Evolutionary conservation across 1,140 invertebrate genomes (phyloP).

Genomic region (Pseudomyrmex sp.): DNA sequence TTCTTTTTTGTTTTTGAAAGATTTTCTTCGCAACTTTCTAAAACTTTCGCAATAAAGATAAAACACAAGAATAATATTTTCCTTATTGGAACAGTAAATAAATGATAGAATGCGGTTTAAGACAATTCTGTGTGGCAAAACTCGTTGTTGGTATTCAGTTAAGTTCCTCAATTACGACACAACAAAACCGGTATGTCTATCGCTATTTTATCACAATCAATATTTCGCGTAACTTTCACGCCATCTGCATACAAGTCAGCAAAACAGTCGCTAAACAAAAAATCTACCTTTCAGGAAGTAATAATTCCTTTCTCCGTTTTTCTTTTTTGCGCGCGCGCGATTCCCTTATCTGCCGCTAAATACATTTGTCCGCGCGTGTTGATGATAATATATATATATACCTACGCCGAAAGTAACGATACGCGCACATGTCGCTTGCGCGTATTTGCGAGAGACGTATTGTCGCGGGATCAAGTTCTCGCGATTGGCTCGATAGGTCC

Average conservation of each 20-base stretch:
- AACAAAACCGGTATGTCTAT: not conserved
- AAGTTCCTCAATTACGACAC: slow-evolving; percentile 1
- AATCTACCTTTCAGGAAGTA: slow-evolving; percentile 5
- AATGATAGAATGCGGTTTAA: no score
- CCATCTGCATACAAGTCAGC: not conserved
- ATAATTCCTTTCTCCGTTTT: slow-evolving; percentile 4
- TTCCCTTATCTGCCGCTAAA: slow-evolving; percentile 8
- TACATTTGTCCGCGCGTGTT: not conserved
- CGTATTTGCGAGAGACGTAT: not conserved
- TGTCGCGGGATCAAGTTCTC: not conserved
- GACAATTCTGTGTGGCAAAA: not conserved
- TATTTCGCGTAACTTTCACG: slow-evolving; percentile 16
- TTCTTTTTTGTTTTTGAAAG: no score
- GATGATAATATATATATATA: not conserved
- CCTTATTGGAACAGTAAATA: not conserved
- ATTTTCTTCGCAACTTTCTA: slow-evolving; percentile 7
- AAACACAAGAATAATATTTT: not conserved
- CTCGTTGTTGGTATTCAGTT: not conserved
- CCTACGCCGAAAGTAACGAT: no score
- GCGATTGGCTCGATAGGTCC: not conserved
- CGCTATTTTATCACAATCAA: slow-evolving; percentile 10
- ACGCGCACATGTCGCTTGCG: not conserved
- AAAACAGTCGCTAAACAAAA: not conserved
- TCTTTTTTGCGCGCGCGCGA: not conserved
- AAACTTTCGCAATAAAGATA: slow-evolving; percentile 2